phyloP scores from a whole-genome alignment of 2,113 vertebrate species.

The Sigmodon hispidus region DNA sequence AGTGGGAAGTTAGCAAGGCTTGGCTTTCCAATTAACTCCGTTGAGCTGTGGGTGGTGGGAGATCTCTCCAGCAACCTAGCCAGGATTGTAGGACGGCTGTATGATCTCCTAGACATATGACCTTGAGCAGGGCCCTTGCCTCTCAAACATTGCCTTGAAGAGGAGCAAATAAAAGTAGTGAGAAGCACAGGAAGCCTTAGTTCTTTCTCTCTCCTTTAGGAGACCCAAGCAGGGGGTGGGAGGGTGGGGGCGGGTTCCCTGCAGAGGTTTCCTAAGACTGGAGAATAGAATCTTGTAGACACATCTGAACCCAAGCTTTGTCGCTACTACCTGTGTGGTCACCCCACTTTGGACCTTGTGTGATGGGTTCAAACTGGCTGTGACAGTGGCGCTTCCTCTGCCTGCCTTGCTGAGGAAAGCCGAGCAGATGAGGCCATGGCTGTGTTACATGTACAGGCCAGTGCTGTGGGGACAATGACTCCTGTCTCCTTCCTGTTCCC shows the following conservation, averaged over 20 bases:
- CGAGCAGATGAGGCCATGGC: not conserved
- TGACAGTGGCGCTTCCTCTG: not conserved
- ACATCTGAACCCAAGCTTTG: not conserved
- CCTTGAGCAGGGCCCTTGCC: not conserved
- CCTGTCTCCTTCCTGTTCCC: not conserved
- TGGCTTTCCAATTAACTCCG: constrained; percentile 20
- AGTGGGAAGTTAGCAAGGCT: not conserved
- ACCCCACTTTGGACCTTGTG: not conserved
- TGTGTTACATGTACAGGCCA: not conserved
- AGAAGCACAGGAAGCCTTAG: rapidly evolving
- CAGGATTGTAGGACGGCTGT: not conserved
- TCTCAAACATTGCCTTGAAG: not conserved
- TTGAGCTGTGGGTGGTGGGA: not conserved
- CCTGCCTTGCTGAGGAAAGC: too few relatives aligned
- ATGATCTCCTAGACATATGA: not conserved
- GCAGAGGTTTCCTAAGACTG: not conserved
- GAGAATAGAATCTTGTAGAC: not conserved
- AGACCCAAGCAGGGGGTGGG: not conserved
- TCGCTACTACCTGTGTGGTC: not conserved
- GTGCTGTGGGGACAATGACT: not conserved
- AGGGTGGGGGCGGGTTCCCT: not conserved
- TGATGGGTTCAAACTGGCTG: not conserved
- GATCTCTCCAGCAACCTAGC: not conserved
- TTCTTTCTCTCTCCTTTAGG: not conserved
- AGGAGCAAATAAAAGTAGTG: too few relatives aligned